Percentiles rank a stretch among this genome's conserved stretches.
These are phyloP conservation scores for Diorhabda carinulata DNA, from an alignment of 1,140 invertebrate species.

Conservation along the genomic window DNA sequence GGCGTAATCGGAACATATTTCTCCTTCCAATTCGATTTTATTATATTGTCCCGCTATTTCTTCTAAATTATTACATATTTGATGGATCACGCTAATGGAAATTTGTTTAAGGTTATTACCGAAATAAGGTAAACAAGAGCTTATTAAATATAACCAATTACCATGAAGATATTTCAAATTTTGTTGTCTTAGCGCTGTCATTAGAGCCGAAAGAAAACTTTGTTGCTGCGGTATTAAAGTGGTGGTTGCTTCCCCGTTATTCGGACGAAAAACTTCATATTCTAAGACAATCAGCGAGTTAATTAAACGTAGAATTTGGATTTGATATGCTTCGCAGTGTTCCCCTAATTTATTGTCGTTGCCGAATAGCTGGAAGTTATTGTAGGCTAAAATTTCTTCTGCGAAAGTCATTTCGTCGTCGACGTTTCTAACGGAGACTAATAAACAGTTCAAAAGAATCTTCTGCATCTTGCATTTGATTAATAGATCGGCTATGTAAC, in stretches of 20 bases:
- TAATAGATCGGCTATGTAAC: constrained; percentile 78
- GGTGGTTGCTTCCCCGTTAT: constrained; percentile 32
- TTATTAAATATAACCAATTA: constrained; percentile 78
- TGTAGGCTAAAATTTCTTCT: constrained; percentile 80
- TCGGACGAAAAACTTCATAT: constrained; percentile 56
- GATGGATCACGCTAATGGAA: constrained; percentile 73
- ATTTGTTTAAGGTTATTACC: constrained; percentile 70
- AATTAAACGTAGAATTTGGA: constrained; percentile 70
- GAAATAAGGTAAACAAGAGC: constrained; percentile 71
- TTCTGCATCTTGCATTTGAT: constrained; percentile 84
- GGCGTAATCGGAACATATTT: constrained; percentile 67
- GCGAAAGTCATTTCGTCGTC: constrained; percentile 64
- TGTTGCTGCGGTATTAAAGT: constrained; percentile 71
- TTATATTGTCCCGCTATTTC: constrained; percentile 46
- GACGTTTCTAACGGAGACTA: constrained; percentile 66
- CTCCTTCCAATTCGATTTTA: constrained; percentile 35
- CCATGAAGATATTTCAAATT: constrained; percentile 68
- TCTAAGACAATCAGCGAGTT: constrained; percentile 76
- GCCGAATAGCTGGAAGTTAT: constrained; percentile 63
- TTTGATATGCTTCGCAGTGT: constrained; percentile 74
- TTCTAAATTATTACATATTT: constrained; percentile 82
- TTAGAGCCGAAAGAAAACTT: constrained; percentile 79
- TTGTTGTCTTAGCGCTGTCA: constrained; percentile 67
- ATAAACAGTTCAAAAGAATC: constrained; percentile 78
- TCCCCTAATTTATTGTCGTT: constrained; percentile 58